These are phyloP conservation scores for Cnemophilus loriae DNA, from an alignment of 2,113 vertebrate species.

Conservation along the genomic window DNA sequence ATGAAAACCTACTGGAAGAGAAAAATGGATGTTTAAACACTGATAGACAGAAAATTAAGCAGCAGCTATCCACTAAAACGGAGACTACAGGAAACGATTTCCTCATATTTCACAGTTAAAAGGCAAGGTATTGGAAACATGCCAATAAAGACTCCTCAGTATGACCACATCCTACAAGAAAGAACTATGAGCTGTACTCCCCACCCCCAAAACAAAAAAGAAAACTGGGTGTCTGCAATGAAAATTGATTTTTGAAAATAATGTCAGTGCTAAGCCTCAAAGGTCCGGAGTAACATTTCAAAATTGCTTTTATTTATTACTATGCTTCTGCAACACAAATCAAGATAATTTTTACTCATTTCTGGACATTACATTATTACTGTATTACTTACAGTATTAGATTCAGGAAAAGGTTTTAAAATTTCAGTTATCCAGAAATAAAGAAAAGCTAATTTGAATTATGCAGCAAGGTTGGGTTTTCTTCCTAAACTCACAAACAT, in stretches of 20 bases:
- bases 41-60: neutral
- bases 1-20: neutral
- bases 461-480: neutral
- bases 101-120: neutral
- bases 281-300: neutral
- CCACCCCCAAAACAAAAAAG: neutral
- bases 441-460: neutral
- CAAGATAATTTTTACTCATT: neutral
- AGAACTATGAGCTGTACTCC: neutral
- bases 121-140: neutral
- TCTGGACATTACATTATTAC: neutral
- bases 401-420: neutral
- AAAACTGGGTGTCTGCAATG: neutral
- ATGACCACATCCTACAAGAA: neutral
- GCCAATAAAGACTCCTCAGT: neutral
- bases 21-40: neutral
- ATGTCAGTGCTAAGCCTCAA: neutral
- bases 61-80: neutral
- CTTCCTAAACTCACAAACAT: neutral
- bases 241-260: neutral
- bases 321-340: neutral
- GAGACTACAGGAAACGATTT: neutral
- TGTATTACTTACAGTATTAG: neutral
- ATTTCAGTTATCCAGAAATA: neutral
- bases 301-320: neutral